Evolutionary conservation across 2,113 vertebrate species (phyloP), one percentile per base, ranked within the genome.

Genomic region (Daubentonia madagascariensis): DNA sequence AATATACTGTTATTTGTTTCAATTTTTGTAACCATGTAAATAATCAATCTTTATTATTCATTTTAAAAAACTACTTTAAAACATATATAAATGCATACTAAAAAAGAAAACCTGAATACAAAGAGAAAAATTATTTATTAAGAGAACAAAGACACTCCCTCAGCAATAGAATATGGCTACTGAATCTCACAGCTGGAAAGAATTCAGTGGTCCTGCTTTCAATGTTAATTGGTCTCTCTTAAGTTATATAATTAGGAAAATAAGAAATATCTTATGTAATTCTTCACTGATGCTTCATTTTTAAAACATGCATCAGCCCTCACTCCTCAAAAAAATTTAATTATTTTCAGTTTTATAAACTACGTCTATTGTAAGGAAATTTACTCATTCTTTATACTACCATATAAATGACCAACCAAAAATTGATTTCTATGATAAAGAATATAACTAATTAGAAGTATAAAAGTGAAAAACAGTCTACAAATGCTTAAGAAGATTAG

Each of bases 331-430:
- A 91, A 89, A 92, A 40, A 32, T 30, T 54, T 35, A 45, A 73
- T 61, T 92, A 86, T 17, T n/a, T n/a, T 96, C 54, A 96, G 11
- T 85, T 87, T 95, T 85, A 96, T 59, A 92, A 89, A 96, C n/a
- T 89, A 91, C 18, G 8, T 78, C 20, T 81, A 89, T 72, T 52
- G 75, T 63, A 5, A 73, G 5, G 95, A 14, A 95, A 81, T 89
- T 63, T 83, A 93, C 25, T 97, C 43, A 65, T 81, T 94, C 72
- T 90, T 96, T 96, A 84, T 13, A 87, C 4, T 73, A 67, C 5
- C 16, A 80, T 72, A 94, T 65, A 89, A 95, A 91, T 76, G 22
- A 80, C 40, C 54, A 89, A 72, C 25, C 70, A 78, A 94, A 97
- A 80, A 37, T 23, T 57, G 1, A 81, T 67, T 59, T 96, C 28